phyloP scores from a whole-genome alignment of 30 jellyfish, hydroid and myxozoan genomes.

The Cassiopea andromeda region DNA sequence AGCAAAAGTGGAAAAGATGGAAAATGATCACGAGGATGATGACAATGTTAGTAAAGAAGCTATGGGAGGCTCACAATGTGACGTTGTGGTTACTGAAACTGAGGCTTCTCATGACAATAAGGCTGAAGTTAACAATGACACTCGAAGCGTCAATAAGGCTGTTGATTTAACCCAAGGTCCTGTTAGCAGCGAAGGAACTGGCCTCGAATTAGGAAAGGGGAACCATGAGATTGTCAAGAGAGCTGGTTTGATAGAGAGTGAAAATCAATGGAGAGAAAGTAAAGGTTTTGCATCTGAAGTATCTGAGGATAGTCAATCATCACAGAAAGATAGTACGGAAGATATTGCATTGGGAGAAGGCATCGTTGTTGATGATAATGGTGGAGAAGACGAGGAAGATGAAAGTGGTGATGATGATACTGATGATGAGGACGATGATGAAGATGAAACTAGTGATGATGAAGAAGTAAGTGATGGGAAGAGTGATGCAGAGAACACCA shows the following conservation, averaged over 20 bases:
- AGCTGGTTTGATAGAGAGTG: background rate
- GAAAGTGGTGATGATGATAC: too few species aligned
- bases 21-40: too few species aligned
- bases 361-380: background rate
- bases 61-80: background rate
- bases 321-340: background rate
- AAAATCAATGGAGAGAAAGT: constrained; percentile 35
- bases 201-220: background rate
- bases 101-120: constrained; percentile 2
- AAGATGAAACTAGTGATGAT: background rate
- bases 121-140: background rate
- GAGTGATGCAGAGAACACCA: background rate
- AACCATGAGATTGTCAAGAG: background rate
- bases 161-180: background rate
- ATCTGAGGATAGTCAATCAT: background rate
- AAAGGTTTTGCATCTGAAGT: constrained; percentile 31
- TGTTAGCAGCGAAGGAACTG: background rate
- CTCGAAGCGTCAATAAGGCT: background rate
- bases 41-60: too few species aligned
- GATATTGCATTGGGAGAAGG: too few species aligned
- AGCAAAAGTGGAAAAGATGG: background rate
- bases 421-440: background rate
- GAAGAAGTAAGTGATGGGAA: background rate
- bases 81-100: background rate
- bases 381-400: background rate